Evolutionary conservation across 2,888 invertebrate species (phyloP).

Genomic region (Eupithecia abbreviata): DNA sequence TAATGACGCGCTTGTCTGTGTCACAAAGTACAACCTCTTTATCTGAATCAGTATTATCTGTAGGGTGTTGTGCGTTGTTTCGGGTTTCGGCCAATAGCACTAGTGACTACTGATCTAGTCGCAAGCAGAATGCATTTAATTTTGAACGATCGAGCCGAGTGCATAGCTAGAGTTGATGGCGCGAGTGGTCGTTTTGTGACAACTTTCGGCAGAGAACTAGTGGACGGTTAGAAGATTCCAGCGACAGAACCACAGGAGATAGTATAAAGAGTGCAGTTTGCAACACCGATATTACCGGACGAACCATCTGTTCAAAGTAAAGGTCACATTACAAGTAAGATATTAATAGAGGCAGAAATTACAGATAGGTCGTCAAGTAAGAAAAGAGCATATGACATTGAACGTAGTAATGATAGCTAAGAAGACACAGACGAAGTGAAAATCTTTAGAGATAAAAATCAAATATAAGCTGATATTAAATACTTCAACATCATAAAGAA

Average conservation of each 20-base stretch:
- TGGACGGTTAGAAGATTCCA: constrained; percentile 78
- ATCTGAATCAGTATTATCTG: constrained; percentile 78
- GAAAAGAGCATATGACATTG: constrained; percentile 79
- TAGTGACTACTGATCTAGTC: constrained; percentile 82
- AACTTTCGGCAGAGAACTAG: constrained; percentile 73
- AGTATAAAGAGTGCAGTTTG: constrained; percentile 84
- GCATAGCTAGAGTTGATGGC: constrained; percentile 79
- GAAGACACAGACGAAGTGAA: constrained; percentile 78
- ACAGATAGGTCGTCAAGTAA: constrained; percentile 67
- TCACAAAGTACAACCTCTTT: constrained; percentile 84
- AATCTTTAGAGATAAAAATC: constrained; percentile 66
- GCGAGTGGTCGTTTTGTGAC: constrained; percentile 76
- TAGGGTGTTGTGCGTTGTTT: constrained; percentile 81
- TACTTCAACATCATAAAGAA: constrained; percentile 68
- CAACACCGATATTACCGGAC: constrained; percentile 79
- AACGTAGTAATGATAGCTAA: constrained; percentile 79
- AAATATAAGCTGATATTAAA: constrained; percentile 74
- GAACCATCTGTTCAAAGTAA: constrained; percentile 57
- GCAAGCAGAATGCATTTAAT: constrained; percentile 83
- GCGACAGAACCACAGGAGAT: constrained; percentile 81
- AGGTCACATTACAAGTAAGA: neutral
- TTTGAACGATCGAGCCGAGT: constrained; percentile 81
- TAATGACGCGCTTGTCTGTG: constrained; percentile 76
- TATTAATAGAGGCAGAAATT: neutral
- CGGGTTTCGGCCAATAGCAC: constrained; percentile 82